Evolutionary conservation across 1,140 invertebrate species (phyloP), one percentile per base, ranked within the genome.

Genomic region (Plutomurus gul): DNA sequence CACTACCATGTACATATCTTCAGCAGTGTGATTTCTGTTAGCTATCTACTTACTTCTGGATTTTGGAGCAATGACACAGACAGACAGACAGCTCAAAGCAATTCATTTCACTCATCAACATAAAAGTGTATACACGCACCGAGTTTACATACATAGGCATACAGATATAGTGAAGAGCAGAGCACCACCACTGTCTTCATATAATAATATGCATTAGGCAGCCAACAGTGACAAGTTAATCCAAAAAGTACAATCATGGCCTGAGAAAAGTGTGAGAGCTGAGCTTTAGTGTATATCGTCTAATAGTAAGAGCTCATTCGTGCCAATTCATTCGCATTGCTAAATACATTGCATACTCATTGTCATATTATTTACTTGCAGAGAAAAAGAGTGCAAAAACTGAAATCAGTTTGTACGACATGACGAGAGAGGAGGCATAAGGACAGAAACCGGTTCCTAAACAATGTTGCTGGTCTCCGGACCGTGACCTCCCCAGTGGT

Each of bases 381-480:
- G 18, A 65, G 27, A 33, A 16, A 33, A 65, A n/a, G 56, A 33
- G 18, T 16, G 27, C 30, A 56, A 56, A n/a, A n/a, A n/a, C n/a
- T n/a, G n/a, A n/a, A n/a, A n/a, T n/a, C n/a, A 7, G 25, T 30
- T n/a, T 30, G 30, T n/a, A 65, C 25, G 56, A 33, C 25, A 33
- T 33, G 56, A 40, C 4, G 37, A 73, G 13, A 27, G 70, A 22
- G 13, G 18, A 73, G 20, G 70, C 37, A 73, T 73, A n/a, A 20
- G 36, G 22, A 40, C 11, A 43, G 25, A 73, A 56, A 73, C 70
- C 70, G 70, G 70, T 73, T 73, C 20, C 37, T n/a, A 40, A 73
- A 73, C 70, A 73, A 73, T 73, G 70, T 46, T 40, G 37, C 25
- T 73, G 20, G 70, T 73, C 70, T 73, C 70, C 70, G 43, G 70